These are phyloP conservation scores for Ochropacha duplaris DNA, from an alignment of 2,888 invertebrate genomes.

Conservation along the genomic window DNA sequence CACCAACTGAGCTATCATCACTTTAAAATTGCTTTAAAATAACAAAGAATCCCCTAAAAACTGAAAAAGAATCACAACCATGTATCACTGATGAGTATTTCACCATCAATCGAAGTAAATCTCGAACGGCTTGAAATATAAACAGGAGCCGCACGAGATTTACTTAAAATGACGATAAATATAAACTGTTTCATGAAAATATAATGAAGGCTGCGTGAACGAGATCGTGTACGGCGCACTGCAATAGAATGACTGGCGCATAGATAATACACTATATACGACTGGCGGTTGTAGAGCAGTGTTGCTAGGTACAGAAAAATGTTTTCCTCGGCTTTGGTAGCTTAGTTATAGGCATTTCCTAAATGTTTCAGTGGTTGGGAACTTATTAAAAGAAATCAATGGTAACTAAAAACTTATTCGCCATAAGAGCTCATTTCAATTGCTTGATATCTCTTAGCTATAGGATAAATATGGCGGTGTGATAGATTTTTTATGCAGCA, in stretches of 20 bases:
- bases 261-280: no score
- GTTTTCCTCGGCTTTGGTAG: not conserved
- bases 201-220: conserved; percentile 1
- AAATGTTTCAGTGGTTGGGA: no score
- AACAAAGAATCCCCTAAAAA: not conserved
- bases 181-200: not conserved
- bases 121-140: conserved; percentile 54
- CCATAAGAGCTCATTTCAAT: no score
- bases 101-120: conserved; percentile 63
- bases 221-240: conserved; percentile 17
- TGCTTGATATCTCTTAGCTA: no score
- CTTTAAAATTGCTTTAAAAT: not conserved
- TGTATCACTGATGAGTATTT: not conserved
- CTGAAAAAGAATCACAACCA: not conserved
- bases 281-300: conserved; percentile 19
- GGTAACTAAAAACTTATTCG: no score
- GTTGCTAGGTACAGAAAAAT: conserved; percentile 23
- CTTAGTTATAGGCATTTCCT: no score
- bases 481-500: no score
- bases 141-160: conserved; percentile 77
- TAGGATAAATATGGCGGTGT: no score
- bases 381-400: no score
- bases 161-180: conserved; percentile 62
- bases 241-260: conserved; percentile 36
- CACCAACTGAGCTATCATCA: not conserved